Conservation (phyloP, 2,888 invertebrate genomes). For the Noctua janthe region DNA sequence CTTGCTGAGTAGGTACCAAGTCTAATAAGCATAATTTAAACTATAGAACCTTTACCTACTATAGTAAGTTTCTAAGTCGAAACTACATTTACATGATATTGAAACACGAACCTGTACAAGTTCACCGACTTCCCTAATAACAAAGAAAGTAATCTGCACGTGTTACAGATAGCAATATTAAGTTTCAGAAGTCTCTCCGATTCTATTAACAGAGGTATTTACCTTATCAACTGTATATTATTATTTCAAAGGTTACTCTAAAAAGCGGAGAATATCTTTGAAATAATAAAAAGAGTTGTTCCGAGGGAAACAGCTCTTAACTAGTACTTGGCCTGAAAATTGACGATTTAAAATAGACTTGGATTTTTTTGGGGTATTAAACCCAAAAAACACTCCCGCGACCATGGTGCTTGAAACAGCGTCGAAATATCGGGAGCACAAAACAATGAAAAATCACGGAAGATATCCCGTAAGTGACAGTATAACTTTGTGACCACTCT, state of each 20-base stretch:
- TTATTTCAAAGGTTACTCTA: not conserved
- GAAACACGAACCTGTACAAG: slow-evolving; percentile 57
- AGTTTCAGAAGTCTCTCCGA: slow-evolving; percentile 43
- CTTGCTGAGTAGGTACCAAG: not conserved
- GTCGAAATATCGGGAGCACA: no score
- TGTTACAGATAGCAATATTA: slow-evolving; percentile 54
- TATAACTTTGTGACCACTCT: no score
- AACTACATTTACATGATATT: slow-evolving; percentile 60
- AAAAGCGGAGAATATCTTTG: not conserved
- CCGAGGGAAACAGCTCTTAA: not conserved
- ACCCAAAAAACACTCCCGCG: no score
- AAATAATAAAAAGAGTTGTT: not conserved
- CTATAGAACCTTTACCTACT: not conserved
- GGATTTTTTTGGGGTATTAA: not conserved
- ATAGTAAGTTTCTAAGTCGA: slow-evolving; percentile 8
- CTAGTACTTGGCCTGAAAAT: not conserved
- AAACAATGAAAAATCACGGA: no score
- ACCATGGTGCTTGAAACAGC: no score
- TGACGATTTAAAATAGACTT: not conserved
- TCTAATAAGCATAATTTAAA: slow-evolving; percentile 3
- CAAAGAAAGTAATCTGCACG: slow-evolving; percentile 56
- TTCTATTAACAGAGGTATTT: slow-evolving; percentile 11
- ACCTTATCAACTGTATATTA: not conserved
- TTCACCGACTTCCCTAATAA: slow-evolving; percentile 57
- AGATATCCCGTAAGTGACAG: no score